Base-by-base conservation (phyloP, 1,140 invertebrate genomes). In the Ephestia elutella region DNA sequence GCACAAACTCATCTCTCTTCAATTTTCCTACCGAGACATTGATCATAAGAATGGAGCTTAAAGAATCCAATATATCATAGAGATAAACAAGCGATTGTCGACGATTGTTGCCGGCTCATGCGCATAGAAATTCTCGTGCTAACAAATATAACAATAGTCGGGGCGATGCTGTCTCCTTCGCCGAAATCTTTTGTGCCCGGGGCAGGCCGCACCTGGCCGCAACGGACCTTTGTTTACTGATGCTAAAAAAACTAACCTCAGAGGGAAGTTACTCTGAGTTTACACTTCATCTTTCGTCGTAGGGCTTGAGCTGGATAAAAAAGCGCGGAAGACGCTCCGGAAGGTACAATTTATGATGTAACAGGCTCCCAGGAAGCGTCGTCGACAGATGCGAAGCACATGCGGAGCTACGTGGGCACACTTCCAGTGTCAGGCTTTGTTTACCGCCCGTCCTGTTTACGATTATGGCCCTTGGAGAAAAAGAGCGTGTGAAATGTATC, bases 311-410 rank as follows among this genome's bases (percentile, higher is more conserved):
- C 50, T 64, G 63, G 55, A 64, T 82, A 86, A 86, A 86, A 87
- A 86, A 79, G 78, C 68, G 75, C 72, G 82, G 84, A 84, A 84
- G 82, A 71, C 60, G 71, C 66, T 66, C 78, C 82, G 84, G 82
- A 84, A 86, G 78, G 75, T 64, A 82, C 73, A 70, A 84, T 85
- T 87, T 87, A 86, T 86, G 83, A 86, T 80, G 69, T 75, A 78
- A 75, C 79, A 78, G 67, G 72, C 66, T 65, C 65, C 71, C 79
- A 80, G 84, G 82, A 85, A 80, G 71, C 71, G 65, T 57, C 72
- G 83, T 69, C 71, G 86, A 88, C 83, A 86, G 83, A 86, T 75
- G 78, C 66, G 68, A 56, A 70, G 70, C 86, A 86, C 69, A 80
- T 84, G 78, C 69, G 35, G 63, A n/a, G 38, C 38, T 78, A 80